phyloP scores from a whole-genome alignment of 2,888 invertebrate species.

The Orgyia antiqua region DNA sequence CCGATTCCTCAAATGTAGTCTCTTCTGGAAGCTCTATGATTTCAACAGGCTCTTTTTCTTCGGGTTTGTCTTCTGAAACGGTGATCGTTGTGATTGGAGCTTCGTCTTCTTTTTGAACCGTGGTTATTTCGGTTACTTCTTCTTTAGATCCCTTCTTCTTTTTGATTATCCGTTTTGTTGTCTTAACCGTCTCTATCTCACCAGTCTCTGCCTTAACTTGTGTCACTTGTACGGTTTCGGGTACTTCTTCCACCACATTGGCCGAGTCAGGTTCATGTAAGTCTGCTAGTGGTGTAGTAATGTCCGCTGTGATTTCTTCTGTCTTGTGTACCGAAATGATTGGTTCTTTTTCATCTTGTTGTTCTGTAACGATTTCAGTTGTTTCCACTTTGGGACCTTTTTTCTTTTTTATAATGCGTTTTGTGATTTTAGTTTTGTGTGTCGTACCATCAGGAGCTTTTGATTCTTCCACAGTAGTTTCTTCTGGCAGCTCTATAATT shows the following conservation, averaged over 20 bases:
- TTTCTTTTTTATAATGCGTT: slow-evolving; percentile 10
- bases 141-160: slow-evolving; percentile 34
- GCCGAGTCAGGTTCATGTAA: slow-evolving; percentile 4
- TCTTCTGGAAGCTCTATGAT: slow-evolving; percentile 3
- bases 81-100: slow-evolving; percentile 35
- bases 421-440: slow-evolving; percentile 26
- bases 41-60: slow-evolving; percentile 18
- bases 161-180: slow-evolving; percentile 34
- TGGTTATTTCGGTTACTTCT: slow-evolving; percentile 57
- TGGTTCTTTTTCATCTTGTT: slow-evolving; percentile 18
- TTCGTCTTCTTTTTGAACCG: slow-evolving; percentile 56
- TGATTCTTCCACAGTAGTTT: slow-evolving; percentile 15
- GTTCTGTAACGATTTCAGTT: slow-evolving; percentile 7
- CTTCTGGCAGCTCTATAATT: slow-evolving; percentile 31
- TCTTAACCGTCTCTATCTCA: slow-evolving; percentile 2
- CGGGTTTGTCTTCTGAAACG: slow-evolving; percentile 4
- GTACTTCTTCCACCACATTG: slow-evolving; percentile 5
- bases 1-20: slow-evolving; percentile 1
- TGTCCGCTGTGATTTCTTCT: slow-evolving; percentile 6
- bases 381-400: slow-evolving; percentile 9
- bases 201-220: slow-evolving; percentile 9
- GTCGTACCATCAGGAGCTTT: slow-evolving; percentile 28
- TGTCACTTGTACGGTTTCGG: slow-evolving; percentile 8
- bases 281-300: slow-evolving; percentile 5
- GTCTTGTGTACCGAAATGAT: neutral